These are phyloP conservation scores for Trachurus trachurus DNA, from an alignment of 2,797 vertebrate genomes.

Conservation along the genomic window DNA sequence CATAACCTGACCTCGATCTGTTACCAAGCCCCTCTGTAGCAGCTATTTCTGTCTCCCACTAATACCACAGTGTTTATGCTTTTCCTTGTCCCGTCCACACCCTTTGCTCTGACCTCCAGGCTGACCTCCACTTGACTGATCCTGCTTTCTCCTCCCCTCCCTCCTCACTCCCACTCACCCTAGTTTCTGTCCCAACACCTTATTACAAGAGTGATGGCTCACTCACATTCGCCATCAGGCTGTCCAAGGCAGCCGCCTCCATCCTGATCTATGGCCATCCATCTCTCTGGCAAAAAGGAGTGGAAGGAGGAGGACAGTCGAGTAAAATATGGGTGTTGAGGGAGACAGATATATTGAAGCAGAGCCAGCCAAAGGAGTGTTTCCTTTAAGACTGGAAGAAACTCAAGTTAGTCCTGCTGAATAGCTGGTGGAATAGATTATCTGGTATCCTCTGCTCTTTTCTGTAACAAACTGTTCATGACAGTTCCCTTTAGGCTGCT, in stretches of 20 bases:
- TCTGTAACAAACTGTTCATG: neutral
- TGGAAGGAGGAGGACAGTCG: constrained; percentile 31
- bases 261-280: constrained; percentile 60
- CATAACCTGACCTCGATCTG: constrained; percentile 49
- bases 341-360: constrained; percentile 45
- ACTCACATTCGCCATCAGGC: constrained; percentile 54
- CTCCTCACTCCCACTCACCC: constrained; percentile 43
- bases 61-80: constrained; percentile 48
- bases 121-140: constrained; percentile 55
- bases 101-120: constrained; percentile 44
- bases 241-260: constrained; percentile 56
- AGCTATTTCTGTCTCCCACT: constrained; percentile 54
- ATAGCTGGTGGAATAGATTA: constrained; percentile 1
- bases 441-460: neutral
- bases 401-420: constrained; percentile 28
- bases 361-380: constrained; percentile 23
- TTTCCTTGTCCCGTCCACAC: constrained; percentile 29
- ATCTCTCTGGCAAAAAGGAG: constrained; percentile 60
- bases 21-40: constrained; percentile 29
- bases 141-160: neutral
- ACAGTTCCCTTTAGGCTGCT: constrained; percentile 9
- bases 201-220: constrained; percentile 78
- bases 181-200: constrained; percentile 57
- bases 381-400: constrained; percentile 29
- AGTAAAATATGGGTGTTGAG: constrained; percentile 35